Conservation (phyloP, 2,797 vertebrate genomes). For the Chaetodon trifasciatus region DNA sequence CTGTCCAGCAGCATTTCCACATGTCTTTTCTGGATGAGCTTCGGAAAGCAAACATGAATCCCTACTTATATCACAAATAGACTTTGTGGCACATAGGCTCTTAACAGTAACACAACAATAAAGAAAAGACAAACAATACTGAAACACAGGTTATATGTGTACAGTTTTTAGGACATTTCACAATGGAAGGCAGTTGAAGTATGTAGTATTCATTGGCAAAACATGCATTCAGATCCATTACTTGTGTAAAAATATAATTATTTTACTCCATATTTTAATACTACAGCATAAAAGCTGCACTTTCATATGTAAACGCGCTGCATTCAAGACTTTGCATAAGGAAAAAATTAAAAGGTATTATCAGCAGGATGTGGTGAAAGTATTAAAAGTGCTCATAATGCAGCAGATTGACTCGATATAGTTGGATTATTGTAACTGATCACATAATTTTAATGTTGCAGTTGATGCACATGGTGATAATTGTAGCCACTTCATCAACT, state of each 20-base stretch:
- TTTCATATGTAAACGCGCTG: background rate
- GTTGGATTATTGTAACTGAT: background rate
- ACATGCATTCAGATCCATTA: too few relatives aligned
- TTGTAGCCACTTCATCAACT: background rate
- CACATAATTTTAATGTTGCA: background rate
- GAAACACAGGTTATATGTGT: background rate
- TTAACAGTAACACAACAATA: background rate
- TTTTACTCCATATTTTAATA: background rate
- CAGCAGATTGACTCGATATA: background rate
- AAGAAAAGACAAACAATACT: background rate
- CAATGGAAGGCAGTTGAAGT: background rate
- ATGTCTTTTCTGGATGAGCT: conserved; percentile 34
- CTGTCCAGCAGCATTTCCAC: conserved; percentile 39
- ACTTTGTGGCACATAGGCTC: background rate
- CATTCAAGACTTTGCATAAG: background rate
- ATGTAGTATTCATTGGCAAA: background rate
- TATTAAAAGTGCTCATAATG: background rate
- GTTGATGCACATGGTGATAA: background rate
- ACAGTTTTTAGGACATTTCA: background rate
- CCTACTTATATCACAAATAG: background rate
- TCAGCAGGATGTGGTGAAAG: background rate
- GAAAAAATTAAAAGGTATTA: background rate
- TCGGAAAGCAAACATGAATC: background rate
- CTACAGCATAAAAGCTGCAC: background rate
- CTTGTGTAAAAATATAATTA: too few relatives aligned